Evolutionary conservation across 2,797 vertebrate species (phyloP).

Genomic region (Epinephelus malabaricus): DNA sequence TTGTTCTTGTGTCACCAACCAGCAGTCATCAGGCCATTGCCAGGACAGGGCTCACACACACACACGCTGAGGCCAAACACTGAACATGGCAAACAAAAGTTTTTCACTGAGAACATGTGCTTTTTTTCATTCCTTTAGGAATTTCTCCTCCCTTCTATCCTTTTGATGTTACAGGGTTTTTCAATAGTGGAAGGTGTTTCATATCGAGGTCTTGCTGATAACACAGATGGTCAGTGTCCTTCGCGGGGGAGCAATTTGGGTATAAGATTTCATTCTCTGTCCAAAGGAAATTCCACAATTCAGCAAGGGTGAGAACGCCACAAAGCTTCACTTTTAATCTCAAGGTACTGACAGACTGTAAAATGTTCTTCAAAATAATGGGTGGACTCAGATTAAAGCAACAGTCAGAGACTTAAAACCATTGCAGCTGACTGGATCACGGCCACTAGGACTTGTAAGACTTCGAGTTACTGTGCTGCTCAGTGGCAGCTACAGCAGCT

Average conservation of each 20-base stretch:
- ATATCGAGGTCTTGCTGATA: slow-evolving; percentile 81
- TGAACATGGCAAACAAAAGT: slow-evolving; percentile 56
- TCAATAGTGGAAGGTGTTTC: slow-evolving; percentile 84
- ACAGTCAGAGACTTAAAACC: slow-evolving; percentile 49
- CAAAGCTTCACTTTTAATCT: slow-evolving; percentile 69
- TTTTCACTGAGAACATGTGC: slow-evolving; percentile 59
- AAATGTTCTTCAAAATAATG: slow-evolving; percentile 61
- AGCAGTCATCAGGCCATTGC: slow-evolving; percentile 16
- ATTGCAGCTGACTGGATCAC: slow-evolving; percentile 59
- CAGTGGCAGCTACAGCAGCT: slow-evolving; percentile 50
- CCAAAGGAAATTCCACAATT: slow-evolving; percentile 63
- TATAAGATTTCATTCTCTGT: slow-evolving; percentile 62
- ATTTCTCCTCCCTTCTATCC: slow-evolving; percentile 47
- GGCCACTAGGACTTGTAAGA: slow-evolving; percentile 49
- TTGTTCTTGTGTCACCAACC: slow-evolving; percentile 39
- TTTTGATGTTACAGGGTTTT: slow-evolving; percentile 71
- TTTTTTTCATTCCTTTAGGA: slow-evolving; percentile 55
- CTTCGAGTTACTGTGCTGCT: slow-evolving; percentile 39
- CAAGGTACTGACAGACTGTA: slow-evolving; percentile 67
- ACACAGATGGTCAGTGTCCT: slow-evolving; percentile 80
- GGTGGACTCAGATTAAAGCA: slow-evolving; percentile 55
- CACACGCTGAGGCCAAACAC: slow-evolving; percentile 14
- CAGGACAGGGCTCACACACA: slow-evolving; percentile 3
- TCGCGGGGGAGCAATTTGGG: slow-evolving; percentile 50
- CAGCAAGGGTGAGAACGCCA: slow-evolving; percentile 28